Percentiles rank a stretch among this genome's conserved stretches.
Conservation (phyloP, 2,888 invertebrate species). For the Mythimna vitellina region DNA sequence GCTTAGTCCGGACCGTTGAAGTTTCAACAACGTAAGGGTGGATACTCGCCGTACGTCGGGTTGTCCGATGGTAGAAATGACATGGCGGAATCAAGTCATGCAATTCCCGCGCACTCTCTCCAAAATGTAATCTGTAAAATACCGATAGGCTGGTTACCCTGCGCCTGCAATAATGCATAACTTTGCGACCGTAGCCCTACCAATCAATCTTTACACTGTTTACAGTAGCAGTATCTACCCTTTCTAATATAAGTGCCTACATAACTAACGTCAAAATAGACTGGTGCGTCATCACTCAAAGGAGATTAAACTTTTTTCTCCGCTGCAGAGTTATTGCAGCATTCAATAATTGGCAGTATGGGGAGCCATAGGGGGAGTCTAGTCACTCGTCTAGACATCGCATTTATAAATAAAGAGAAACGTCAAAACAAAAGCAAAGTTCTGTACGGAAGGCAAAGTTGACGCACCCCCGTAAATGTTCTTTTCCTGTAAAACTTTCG, state of each 20-base stretch:
- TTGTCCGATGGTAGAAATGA: too few species aligned
- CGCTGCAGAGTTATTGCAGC: slow-evolving; percentile 71
- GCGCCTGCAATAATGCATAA: not conserved
- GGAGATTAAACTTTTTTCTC: slow-evolving; percentile 79
- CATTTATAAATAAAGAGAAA: slow-evolving; percentile 59
- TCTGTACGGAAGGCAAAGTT: slow-evolving; percentile 28
- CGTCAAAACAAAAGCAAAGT: slow-evolving; percentile 54
- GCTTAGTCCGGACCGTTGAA: too few species aligned
- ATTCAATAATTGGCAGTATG: slow-evolving; percentile 74
- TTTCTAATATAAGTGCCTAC: slow-evolving; percentile 46
- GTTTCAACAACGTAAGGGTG: too few species aligned
- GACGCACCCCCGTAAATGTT: slow-evolving; percentile 57
- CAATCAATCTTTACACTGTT: not conserved
- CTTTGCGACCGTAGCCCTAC: not conserved
- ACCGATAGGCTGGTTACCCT: too few species aligned
- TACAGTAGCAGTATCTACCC: slow-evolving; percentile 35
- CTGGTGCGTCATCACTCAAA: slow-evolving; percentile 80
- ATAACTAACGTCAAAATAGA: slow-evolving; percentile 69
- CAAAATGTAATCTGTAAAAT: too few species aligned
- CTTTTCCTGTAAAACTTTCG: slow-evolving; percentile 59
- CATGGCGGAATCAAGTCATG: too few species aligned
- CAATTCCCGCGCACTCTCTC: too few species aligned
- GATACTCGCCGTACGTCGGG: too few species aligned
- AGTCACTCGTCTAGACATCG: slow-evolving; percentile 65
- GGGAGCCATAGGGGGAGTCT: slow-evolving; percentile 66